Base-by-base conservation (phyloP, 1,140 invertebrate species). In the Sycophila sp. region DNA sequence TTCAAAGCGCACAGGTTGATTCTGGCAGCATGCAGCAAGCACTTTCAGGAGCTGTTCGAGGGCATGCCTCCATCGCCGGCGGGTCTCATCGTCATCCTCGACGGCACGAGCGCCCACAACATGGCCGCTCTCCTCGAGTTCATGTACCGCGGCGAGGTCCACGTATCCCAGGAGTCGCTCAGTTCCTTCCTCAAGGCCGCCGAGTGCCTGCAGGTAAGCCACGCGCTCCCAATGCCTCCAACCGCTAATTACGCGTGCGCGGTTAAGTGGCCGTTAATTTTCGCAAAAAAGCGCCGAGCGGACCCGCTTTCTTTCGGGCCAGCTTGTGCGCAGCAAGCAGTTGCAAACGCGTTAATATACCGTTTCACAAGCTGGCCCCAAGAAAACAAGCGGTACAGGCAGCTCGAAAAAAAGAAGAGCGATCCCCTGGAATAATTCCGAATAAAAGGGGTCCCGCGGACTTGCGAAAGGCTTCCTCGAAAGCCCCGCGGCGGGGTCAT, bases 81-180 rank as follows among this genome's bases (percentile, higher is more conserved):
- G 77, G 92, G 93, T 73, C 89, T 93, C 77, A 91, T 95, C 77
- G 93, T 96, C 76, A 95, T 96, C 79, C 87, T 96, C 79, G 94
- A 96, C 86, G 94, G 94, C 64, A 96, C 94, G 67, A 91, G 91
- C 69, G 93, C 94, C 40, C 90, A 92, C 77, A 95, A 96, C 83
- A 95, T 96, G 93, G 91, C 94, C 67, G 94, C 94, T 7, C 89
- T 96, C 47, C 89, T 96, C 63, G 94, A 96, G 85, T 96, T 96
- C 85, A 96, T 96, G 94, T 96, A 96, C 87, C 94, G 94, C 83
- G 94, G 94, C 10, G 94, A 96, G 85, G 94, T 96, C 71, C 94
- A 96, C 83, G 94, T 96, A 72, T 94, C 94, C 76, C 94, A 96
- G 86, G 93, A 95, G 82, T 93, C 93, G 70, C 90, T 96, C 65